Evolutionary conservation across 2,113 vertebrate species (phyloP), one percentile per base, ranked within the genome.

Genomic region (Salvelinus alpinus): DNA sequence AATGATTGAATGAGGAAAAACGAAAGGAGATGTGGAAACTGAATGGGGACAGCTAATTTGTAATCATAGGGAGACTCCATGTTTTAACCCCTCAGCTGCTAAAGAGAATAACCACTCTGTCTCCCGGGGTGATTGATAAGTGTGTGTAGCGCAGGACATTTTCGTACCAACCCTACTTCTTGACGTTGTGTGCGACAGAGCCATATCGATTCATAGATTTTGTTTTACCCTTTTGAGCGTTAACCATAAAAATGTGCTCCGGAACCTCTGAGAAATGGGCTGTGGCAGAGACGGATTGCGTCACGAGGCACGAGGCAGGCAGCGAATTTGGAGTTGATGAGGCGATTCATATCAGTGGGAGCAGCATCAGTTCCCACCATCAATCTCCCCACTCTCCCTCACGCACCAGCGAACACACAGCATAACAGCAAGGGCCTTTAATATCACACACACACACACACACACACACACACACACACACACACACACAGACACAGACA

Each of bases 251-350:
- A 86, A 81, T 76, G 81, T 70, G 72, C 71, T 78, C 72, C 57
- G 83, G 87, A 91, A 87, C 84, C 86, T 79, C 81, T 88, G 83
- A 87, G 82, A 84, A 86, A 86, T 70, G 69, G 85, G 70, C 66
- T 78, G 82, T 80, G 31, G 78, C 87, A 64, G 75, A 91, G 92
- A 93, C 86, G 78, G 84, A 93, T 93, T 86, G 88, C 34, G 80
- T 85, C 69, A 82, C 78, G 1, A 84, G 88, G 84, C 88, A 82
- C 78, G 87, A 81, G 85, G 85, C 88, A 84, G 85, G 84, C 88
- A 88, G 90, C 88, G 90, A 90, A 91, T 92, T 91, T 84, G 89
- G 90, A 89, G 90, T 93, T 93, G 93, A 94, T 94, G 92, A 93
- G 90, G 89, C 92, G 91, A 89, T 88, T 93, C 91, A 92, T 92